These are phyloP conservation scores for Dugesia japonica DNA, from an alignment of 2,888 invertebrate genomes.

Conservation along the genomic window DNA sequence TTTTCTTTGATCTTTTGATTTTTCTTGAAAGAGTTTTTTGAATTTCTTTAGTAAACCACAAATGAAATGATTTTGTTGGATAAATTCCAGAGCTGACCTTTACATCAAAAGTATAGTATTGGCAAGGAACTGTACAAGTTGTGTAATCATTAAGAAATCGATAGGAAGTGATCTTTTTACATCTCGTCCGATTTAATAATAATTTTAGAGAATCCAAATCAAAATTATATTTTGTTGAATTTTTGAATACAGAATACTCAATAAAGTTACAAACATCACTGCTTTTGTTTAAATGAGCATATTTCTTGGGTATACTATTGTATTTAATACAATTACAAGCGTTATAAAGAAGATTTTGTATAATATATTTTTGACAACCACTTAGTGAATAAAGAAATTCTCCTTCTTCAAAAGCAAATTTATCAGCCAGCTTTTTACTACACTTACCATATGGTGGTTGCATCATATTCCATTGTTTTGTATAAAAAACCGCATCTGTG, in stretches of 20 bases:
- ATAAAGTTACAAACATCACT: background rate
- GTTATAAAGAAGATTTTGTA: background rate
- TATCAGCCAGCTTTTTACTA: background rate
- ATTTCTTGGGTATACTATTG: background rate
- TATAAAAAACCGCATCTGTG: conserved; percentile 31
- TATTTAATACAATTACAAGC: conserved; percentile 26
- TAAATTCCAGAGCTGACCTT: conserved; percentile 31
- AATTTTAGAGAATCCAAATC: background rate
- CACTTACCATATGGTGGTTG: conserved; percentile 32
- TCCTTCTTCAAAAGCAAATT: conserved; percentile 21
- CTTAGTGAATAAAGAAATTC: conserved; percentile 27
- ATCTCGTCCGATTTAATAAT: background rate
- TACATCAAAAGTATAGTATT: conserved; percentile 33
- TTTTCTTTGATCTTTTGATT: background rate
- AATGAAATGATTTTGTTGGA: conserved; percentile 32
- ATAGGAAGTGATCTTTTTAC: background rate
- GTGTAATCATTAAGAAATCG: background rate
- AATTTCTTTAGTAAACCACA: background rate
- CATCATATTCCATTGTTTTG: conserved; percentile 34
- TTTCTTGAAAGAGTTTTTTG: background rate
- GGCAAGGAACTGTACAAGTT: conserved; percentile 30
- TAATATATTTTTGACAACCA: conserved; percentile 27
- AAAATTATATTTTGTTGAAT: background rate
- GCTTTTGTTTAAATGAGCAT: background rate
- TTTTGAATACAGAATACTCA: background rate